Evolutionary conservation across 2,888 invertebrate genomes (phyloP), one percentile per base, ranked within the genome.

Genomic region (Tinea semifulvella): DNA sequence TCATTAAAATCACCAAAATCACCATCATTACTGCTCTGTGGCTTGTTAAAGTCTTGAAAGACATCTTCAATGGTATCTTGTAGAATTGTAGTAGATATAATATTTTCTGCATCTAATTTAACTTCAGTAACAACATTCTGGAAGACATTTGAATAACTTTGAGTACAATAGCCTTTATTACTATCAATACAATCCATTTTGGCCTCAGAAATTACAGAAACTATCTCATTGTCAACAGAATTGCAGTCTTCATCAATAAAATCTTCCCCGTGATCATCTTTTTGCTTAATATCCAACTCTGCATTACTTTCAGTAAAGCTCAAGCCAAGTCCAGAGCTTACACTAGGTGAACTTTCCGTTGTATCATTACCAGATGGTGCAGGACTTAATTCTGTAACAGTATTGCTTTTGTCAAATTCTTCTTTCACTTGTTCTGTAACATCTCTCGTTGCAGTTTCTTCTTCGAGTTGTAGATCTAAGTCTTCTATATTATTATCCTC

Each of bases 1-100:
- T 84, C 77, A 56, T 81, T 74, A 65, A 83, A 83, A 54, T 83
- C 77, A 36, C 70, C 80, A 67, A 84, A 82, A 53, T 81, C 81
- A 55, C 82, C 77, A 49, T 66, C 56, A 2, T 25, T 28, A 36
- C 10, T 36, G 25, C 8, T 22, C 18, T 16, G 72, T 52, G 84
- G 84, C 49, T 84, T 76, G 55, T 81, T 74, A 65, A 83, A 83
- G 54, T 83, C 22, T 22, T 40, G 40, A 11, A 40, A 40, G 22
- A 22, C 13, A 40, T 40, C 40, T 22, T 17, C 28, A n/a, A 14
- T 36, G 38, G 8, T 44, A n/a, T 36, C 36, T 11, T 22, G 8
- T 22, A 7, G 22, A 3, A 20, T 10, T 18, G 18, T 31, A 13
- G 20, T 16, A 36, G 6, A 22, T 16, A 27, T 11, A n/a, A 19